Evolutionary conservation across 2,888 invertebrate genomes (phyloP).

Genomic region (Lapara coniferarum): DNA sequence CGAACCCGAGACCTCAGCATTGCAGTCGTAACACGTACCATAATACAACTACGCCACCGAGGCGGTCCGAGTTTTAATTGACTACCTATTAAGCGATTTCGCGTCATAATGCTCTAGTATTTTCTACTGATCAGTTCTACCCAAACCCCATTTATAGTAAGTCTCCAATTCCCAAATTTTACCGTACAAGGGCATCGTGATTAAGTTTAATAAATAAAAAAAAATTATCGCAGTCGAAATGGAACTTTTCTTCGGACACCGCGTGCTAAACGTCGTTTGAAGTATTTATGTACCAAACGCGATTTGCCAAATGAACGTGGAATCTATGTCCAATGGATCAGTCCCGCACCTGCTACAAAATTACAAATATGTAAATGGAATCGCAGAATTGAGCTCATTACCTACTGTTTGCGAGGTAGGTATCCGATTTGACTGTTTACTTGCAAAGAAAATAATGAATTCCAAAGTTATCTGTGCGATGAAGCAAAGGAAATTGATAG

Average conservation of each 20-base stretch:
- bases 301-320: slow-evolving; percentile 5
- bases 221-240: too few species aligned
- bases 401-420: slow-evolving; percentile 30
- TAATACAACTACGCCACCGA: too few species aligned
- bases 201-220: background rate
- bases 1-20: too few species aligned
- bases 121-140: too few species aligned
- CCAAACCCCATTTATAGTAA: too few species aligned
- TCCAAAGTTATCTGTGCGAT: slow-evolving; percentile 4
- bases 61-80: too few species aligned
- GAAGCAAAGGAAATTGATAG: slow-evolving; percentile 27
- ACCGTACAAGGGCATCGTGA: background rate
- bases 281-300: slow-evolving; percentile 8
- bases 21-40: too few species aligned
- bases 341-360: slow-evolving; percentile 12
- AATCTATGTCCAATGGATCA: slow-evolving; percentile 14
- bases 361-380: slow-evolving; percentile 29
- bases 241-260: background rate
- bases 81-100: too few species aligned
- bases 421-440: slow-evolving; percentile 36
- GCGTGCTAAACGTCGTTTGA: background rate
- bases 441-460: slow-evolving; percentile 35
- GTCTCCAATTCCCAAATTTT: too few species aligned
- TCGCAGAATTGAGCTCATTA: slow-evolving; percentile 33
- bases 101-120: too few species aligned